Conservation (phyloP, 1,140 invertebrate genomes). For the Anoplolepis gracilipes region DNA sequence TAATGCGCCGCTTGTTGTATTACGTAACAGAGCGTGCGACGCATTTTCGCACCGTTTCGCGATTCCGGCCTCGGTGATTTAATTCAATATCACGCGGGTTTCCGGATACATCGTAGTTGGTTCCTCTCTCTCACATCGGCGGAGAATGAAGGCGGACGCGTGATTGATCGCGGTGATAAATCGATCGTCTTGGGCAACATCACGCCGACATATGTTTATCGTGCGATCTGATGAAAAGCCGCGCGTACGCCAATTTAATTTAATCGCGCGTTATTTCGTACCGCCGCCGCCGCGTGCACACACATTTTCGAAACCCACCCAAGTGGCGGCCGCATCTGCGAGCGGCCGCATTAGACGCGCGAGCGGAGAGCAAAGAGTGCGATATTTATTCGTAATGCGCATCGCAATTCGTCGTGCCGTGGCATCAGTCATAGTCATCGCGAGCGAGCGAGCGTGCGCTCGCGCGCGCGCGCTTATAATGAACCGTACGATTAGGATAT, state of each 20-base stretch:
- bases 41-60: conserved; percentile 10
- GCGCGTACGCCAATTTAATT: conserved; percentile 57
- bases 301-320: conserved; percentile 75
- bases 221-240: conserved; percentile 60
- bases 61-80: conserved; percentile 23
- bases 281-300: conserved; percentile 40
- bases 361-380: conserved; percentile 70
- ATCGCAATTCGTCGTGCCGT: conserved; percentile 74
- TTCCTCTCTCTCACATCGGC: conserved; percentile 34
- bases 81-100: conserved; percentile 32
- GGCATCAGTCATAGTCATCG: conserved; percentile 76
- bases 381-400: conserved; percentile 78
- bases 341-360: conserved; percentile 68
- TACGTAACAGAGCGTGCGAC: not conserved
- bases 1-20: not conserved
- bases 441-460: conserved; percentile 63
- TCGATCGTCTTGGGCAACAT: conserved; percentile 60
- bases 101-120: conserved; percentile 29
- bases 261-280: conserved; percentile 58
- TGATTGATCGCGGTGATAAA: conserved; percentile 58
- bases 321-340: conserved; percentile 66
- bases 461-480: conserved; percentile 70
- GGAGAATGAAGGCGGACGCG: conserved; percentile 42
- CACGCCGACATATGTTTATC: conserved; percentile 59
- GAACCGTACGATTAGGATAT: conserved; percentile 77